Evolutionary conservation across 2,888 invertebrate species (phyloP), one percentile per base, ranked within the genome.

Genomic region (Sarcophaga rosellei): DNA sequence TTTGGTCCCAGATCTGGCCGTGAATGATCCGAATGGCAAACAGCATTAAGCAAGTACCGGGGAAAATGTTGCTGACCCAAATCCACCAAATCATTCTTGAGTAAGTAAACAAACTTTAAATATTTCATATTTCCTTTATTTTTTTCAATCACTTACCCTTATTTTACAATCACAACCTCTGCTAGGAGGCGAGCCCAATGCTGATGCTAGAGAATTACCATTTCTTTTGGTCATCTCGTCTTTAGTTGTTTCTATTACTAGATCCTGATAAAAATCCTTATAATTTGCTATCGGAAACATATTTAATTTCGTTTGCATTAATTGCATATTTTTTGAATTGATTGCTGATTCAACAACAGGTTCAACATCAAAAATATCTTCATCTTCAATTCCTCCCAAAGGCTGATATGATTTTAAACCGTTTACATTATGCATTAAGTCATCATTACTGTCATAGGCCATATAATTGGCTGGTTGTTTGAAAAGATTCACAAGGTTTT

Each of bases 151-250:
- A 68, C 65, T 82, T 81, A 92, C 93, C 91, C 90, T 92, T 73
- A 92, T 89, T 91, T 92, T 92, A 84, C 93, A 93, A 88, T 93
- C 92, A 86, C 93, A 93, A 79, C 91, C 91, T 62, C 88, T 86
- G 61, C 81, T 72, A 17, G 70, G 90, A 72, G 86, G 89, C 53
- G 72, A 88, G 86, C 83, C 90, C 86, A 68, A 45, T 10, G 57
- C 17, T 62, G 74, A 66, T 2, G 53, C 74, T 20, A 87, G 8
- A 2, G 79, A 69, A 70, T 82, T 85, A 2, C 83, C 85, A 85
- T 83, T 85, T 62, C 87, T 83, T 75, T 85, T 88, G 1, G 62
- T 23, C 73, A 77, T 70, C 73, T 76, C 79, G 4, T 89, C 88
- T 3, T 89, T 88, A n/a, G 90, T 89, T 57, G 88, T 89, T 44